phyloP scores from a whole-genome alignment of 1,140 invertebrate species.

The Anastrepha ludens region DNA sequence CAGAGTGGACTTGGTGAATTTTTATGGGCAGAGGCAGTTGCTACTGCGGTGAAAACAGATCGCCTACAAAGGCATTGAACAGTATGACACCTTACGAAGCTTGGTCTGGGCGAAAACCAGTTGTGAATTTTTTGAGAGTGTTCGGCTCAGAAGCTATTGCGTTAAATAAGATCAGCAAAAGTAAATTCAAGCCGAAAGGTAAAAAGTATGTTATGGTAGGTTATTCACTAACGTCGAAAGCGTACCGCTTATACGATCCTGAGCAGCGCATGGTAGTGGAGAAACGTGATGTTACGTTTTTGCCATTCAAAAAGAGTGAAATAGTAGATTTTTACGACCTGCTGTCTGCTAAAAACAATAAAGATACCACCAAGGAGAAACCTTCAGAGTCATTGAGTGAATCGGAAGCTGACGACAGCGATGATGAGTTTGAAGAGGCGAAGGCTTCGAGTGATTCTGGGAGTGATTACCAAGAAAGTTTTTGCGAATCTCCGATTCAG shows the following conservation, averaged over 20 bases:
- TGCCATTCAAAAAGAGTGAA: neutral
- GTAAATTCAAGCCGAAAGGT: constrained; percentile 22
- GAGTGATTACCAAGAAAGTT: neutral
- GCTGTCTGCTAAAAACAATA: neutral
- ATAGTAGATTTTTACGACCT: neutral
- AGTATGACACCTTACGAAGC: neutral
- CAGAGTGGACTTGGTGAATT: constrained; percentile 66
- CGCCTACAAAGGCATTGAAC: constrained; percentile 1
- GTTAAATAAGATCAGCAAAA: neutral
- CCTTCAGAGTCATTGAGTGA: neutral
- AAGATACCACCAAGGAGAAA: neutral
- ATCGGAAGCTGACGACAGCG: neutral
- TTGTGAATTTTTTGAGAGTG: constrained; percentile 36
- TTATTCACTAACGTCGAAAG: constrained; percentile 39
- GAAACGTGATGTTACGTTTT: constrained; percentile 26
- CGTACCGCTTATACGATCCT: constrained; percentile 39
- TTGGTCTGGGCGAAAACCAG: constrained; percentile 29
- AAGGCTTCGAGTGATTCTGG: no score
- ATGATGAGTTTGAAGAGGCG: no score
- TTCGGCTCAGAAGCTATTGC: constrained; percentile 37
- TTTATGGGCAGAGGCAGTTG: constrained; percentile 75
- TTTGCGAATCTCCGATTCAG: neutral
- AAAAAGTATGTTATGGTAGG: constrained; percentile 30
- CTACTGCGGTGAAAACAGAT: constrained; percentile 65
- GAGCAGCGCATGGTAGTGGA: constrained; percentile 26